Evolutionary conservation across 2,888 invertebrate species (phyloP).

Genomic region (Hymenopus coronatus): DNA sequence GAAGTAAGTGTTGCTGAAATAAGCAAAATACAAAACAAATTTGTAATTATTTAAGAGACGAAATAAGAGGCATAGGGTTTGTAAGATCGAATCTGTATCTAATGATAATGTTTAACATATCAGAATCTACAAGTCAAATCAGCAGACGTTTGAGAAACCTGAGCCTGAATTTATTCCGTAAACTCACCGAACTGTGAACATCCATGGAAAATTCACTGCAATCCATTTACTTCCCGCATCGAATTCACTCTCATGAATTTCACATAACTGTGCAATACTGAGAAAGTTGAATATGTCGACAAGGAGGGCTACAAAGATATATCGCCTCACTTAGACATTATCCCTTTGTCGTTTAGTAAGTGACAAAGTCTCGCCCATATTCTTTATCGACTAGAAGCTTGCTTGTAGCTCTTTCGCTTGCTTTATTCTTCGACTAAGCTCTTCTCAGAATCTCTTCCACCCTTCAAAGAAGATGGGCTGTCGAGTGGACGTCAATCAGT

Average conservation of each 20-base stretch:
- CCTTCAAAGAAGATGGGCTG: background rate
- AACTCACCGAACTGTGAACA: background rate
- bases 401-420: background rate
- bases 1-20: too few relatives aligned
- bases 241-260: background rate
- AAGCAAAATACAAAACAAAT: too few relatives aligned
- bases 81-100: background rate
- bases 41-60: too few relatives aligned
- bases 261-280: background rate
- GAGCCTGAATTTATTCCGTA: background rate
- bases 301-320: background rate
- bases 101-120: background rate
- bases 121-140: background rate
- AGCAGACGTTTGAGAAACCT: background rate
- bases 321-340: background rate
- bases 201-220: background rate
- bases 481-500: background rate
- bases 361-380: background rate
- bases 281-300: background rate
- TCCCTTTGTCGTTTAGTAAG: background rate
- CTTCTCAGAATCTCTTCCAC: background rate
- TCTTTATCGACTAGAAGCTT: background rate
- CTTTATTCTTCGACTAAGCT: background rate
- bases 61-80: too few relatives aligned
- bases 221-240: background rate